These are phyloP conservation scores for Aspidoscelis tigris DNA, from an alignment of 2,113 vertebrate genomes.

Conservation along the genomic window DNA sequence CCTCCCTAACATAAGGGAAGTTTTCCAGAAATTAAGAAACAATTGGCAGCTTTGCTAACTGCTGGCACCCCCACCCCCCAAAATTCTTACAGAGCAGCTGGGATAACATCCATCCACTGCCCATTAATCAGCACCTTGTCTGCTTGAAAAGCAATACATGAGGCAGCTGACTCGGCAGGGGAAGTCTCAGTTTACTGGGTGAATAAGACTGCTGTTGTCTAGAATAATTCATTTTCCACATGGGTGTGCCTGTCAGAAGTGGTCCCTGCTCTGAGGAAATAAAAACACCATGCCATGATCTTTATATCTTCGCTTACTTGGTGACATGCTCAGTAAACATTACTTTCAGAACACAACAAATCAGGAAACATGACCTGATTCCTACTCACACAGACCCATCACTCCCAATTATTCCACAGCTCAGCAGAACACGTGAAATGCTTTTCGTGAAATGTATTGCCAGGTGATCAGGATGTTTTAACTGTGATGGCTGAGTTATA, in stretches of 20 bases:
- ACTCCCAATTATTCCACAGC: not conserved
- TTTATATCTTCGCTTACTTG: conserved; percentile 27
- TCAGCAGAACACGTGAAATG: not conserved
- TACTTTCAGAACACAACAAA: not conserved
- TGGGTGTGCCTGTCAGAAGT: conserved; percentile 16
- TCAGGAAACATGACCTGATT: not conserved
- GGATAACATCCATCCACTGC: conserved; percentile 6
- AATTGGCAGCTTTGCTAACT: not conserved
- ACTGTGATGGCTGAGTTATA: not conserved
- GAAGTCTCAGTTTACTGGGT: conserved; percentile 21
- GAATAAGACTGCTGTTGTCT: conserved; percentile 24
- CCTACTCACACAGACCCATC: no score
- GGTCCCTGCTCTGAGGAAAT: conserved; percentile 15
- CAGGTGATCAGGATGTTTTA: not conserved
- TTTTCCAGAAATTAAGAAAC: not conserved
- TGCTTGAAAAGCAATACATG: conserved; percentile 11
- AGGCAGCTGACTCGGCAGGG: conserved; percentile 10
- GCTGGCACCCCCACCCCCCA: not conserved
- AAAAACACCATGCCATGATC: not conserved
- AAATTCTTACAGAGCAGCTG: conserved; percentile 19
- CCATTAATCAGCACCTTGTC: conserved; percentile 32
- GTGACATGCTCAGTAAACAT: not conserved
- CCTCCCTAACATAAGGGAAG: no score
- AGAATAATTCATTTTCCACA: conserved; percentile 14
- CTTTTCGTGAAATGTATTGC: not conserved